Evolutionary conservation across 2,888 invertebrate genomes (phyloP).

Genomic region (Synanthedon vespiformis): DNA sequence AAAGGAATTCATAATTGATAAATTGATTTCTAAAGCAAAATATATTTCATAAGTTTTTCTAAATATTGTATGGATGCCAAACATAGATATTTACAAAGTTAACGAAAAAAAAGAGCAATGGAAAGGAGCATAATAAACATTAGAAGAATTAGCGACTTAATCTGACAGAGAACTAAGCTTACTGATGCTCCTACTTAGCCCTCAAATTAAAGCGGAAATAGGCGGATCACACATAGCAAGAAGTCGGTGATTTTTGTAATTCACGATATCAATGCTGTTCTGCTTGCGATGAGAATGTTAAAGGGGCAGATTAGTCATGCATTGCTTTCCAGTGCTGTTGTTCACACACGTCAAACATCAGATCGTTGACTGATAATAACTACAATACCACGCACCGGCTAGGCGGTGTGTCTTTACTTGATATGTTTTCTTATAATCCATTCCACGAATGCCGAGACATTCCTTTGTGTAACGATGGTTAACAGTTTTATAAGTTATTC

Average conservation of each 20-base stretch:
- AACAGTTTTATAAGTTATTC: neutral
- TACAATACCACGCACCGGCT: slow-evolving; percentile 11
- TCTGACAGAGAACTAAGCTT: too few relatives aligned
- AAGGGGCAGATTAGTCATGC: slow-evolving; percentile 53
- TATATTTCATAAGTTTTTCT: too few relatives aligned
- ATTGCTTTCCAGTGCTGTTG: slow-evolving; percentile 38
- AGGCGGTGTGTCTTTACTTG: slow-evolving; percentile 1
- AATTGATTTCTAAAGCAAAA: too few relatives aligned
- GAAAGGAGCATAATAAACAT: too few relatives aligned
- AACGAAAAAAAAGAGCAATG: too few relatives aligned
- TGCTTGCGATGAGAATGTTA: slow-evolving; percentile 40
- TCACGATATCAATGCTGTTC: slow-evolving; percentile 38
- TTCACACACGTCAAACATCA: slow-evolving; percentile 44
- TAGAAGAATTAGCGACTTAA: too few relatives aligned
- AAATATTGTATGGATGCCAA: too few relatives aligned
- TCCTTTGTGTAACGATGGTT: neutral
- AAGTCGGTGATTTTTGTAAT: slow-evolving; percentile 6
- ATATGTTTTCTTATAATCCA: neutral
- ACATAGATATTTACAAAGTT: too few relatives aligned
- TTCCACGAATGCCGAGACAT: neutral
- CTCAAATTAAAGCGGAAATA: too few relatives aligned
- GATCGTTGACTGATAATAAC: slow-evolving; percentile 34
- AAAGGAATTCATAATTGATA: too few relatives aligned
- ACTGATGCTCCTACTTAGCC: too few relatives aligned
- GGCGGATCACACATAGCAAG: too few relatives aligned